Evolutionary conservation across 2,888 invertebrate species (phyloP).

Genomic region (Cephonodes hylas): DNA sequence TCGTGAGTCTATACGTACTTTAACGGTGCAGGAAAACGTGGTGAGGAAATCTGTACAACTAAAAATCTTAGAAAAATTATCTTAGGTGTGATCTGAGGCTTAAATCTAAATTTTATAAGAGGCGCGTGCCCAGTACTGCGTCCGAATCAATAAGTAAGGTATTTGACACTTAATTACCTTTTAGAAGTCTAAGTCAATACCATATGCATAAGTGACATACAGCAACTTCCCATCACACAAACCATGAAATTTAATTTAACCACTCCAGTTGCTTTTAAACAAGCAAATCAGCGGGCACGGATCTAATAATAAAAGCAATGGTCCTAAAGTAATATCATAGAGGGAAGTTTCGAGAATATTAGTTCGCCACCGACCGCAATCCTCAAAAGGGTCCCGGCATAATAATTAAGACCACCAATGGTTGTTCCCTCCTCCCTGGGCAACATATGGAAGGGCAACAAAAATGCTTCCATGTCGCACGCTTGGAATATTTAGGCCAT

Average conservation of each 20-base stretch:
- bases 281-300: background rate
- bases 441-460: slow-evolving; percentile 43
- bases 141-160: too few species aligned
- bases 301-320: background rate
- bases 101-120: too few species aligned
- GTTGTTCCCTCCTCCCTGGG: slow-evolving; percentile 13
- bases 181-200: too few species aligned
- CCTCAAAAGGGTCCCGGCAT: slow-evolving; percentile 43
- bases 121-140: too few species aligned
- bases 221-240: background rate
- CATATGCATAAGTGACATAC: too few species aligned
- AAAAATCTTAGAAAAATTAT: too few species aligned
- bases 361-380: slow-evolving; percentile 36
- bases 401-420: slow-evolving; percentile 42
- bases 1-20: too few species aligned
- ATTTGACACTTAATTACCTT: too few species aligned
- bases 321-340: slow-evolving; percentile 25
- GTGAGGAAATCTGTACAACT: too few species aligned
- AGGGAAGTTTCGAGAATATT: slow-evolving; percentile 39
- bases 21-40: too few species aligned
- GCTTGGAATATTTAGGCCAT: background rate
- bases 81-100: too few species aligned
- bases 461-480: slow-evolving; percentile 2
- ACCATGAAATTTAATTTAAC: background rate
- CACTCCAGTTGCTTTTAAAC: background rate